Evolutionary conservation across 1,140 invertebrate species (phyloP).

Genomic region (Lerema accius): DNA sequence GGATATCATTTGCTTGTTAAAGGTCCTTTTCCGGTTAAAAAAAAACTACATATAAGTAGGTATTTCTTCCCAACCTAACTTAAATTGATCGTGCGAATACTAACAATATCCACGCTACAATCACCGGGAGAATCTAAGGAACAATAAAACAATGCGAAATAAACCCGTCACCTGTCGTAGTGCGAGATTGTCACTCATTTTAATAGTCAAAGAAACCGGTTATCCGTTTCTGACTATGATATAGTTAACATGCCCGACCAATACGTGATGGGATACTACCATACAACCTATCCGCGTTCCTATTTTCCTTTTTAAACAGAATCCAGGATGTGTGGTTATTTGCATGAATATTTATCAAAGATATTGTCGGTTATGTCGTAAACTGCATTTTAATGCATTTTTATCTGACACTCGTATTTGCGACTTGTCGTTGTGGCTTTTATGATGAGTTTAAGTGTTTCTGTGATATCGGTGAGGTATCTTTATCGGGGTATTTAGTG

Average conservation of each 20-base stretch:
- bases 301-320: slow-evolving; percentile 76
- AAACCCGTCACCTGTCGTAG: slow-evolving; percentile 23
- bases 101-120: too few relatives aligned
- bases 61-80: too few relatives aligned
- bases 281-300: slow-evolving; percentile 62
- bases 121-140: not conserved
- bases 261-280: slow-evolving; percentile 40
- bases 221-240: slow-evolving; percentile 36
- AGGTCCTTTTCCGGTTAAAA: too few relatives aligned
- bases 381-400: slow-evolving; percentile 75
- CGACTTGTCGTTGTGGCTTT: slow-evolving; percentile 27
- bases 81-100: too few relatives aligned
- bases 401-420: slow-evolving; percentile 55
- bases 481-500: slow-evolving; percentile 17
- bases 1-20: too few relatives aligned
- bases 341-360: slow-evolving; percentile 76
- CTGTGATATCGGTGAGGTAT: slow-evolving; percentile 7
- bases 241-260: slow-evolving; percentile 36
- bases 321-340: slow-evolving; percentile 75
- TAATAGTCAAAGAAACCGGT: slow-evolving; percentile 27
- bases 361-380: slow-evolving; percentile 59
- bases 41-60: too few relatives aligned
- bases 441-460: slow-evolving; percentile 29
- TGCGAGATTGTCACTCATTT: slow-evolving; percentile 33
- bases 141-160: slow-evolving; percentile 27